These are phyloP conservation scores for Rhodeus uyekii DNA, from an alignment of 2,797 vertebrate species.

Conservation along the genomic window DNA sequence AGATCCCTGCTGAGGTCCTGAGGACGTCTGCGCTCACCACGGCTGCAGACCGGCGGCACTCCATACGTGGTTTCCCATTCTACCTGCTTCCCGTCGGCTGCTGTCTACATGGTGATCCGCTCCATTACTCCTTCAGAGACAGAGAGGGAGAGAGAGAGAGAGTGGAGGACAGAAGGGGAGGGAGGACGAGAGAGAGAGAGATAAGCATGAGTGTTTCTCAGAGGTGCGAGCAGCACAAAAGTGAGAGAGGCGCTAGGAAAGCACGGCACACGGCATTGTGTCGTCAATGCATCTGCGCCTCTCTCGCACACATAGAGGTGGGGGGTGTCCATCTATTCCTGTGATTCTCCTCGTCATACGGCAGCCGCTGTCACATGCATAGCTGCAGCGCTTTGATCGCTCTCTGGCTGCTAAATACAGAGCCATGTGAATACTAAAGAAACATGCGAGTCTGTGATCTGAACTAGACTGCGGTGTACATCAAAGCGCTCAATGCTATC, in stretches of 20 bases:
- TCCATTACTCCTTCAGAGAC: conserved; percentile 83
- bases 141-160: conserved; percentile 54
- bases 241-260: conserved; percentile 51
- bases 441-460: conserved; percentile 12
- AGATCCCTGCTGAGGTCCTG: conserved; percentile 63
- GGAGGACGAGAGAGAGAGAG: conserved; percentile 44
- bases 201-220: conserved; percentile 38
- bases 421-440: conserved; percentile 68
- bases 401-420: conserved; percentile 64
- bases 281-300: conserved; percentile 7
- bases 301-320: conserved; percentile 22
- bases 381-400: conserved; percentile 30
- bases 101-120: conserved; percentile 94
- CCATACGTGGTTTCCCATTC: conserved; percentile 92
- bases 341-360: conserved; percentile 10
- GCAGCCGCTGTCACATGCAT: conserved; percentile 7
- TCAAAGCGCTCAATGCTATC: conserved; percentile 31
- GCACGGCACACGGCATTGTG: conserved; percentile 36
- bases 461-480: conserved; percentile 42
- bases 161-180: conserved; percentile 42
- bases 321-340: conserved; percentile 34
- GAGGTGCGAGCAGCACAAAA: conserved; percentile 23
- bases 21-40: conserved; percentile 79
- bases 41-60: conserved; percentile 90
- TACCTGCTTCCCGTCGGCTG: conserved; percentile 73